Evolutionary conservation across 2,888 invertebrate species (phyloP), one percentile per base, ranked within the genome.

Genomic region (Syritta pipiens): DNA sequence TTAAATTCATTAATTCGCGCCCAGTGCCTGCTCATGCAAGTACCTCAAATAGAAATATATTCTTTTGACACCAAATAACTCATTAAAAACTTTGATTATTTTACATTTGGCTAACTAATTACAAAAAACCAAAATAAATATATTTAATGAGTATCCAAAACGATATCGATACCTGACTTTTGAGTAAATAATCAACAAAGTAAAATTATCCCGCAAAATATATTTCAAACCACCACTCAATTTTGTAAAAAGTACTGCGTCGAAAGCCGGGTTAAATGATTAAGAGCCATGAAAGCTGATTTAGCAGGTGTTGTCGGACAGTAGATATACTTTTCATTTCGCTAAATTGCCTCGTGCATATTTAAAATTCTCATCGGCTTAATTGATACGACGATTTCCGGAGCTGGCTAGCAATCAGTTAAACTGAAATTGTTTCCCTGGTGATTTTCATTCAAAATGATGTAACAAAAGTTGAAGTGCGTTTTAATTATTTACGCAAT

Each of bases 311-410:
- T 17, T 20, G 35, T 2, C 6, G 9, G 19, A 10, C 30, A 5
- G 9, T 19, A n/a, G 26, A 28, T 28, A 40, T 28, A 37, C 14
- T 35, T 53, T 67, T 35, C 67, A 48, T 57, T 67, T 32, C 20
- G 14, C 28, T 67, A 55, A 67, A 67, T 67, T 67, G 44, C 55
- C 14, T 37, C 9, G 12, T 67, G 55, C 40, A 67, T 67, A 55
- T 67, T 67, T 67, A 67, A 67, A 57, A 35, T 67, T 6, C 6
- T 67, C 67, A 67, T 67, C 46, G 28, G 28, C 35, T 37, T 57
- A 67, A 67, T 67, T 67, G 67, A 57, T 67, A 67, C 24, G 20
- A 20, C 28, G 19, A 55, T 12, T 19, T 26, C 26, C 26, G 14
- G n/a, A 26, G 19, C 42, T n/a, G 14, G 46, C 59, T 44, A 46